Percentiles rank a stretch among this genome's conserved stretches.
These are phyloP conservation scores for Hylaeus anthracinus DNA, from an alignment of 1,140 invertebrate genomes.

Conservation along the genomic window DNA sequence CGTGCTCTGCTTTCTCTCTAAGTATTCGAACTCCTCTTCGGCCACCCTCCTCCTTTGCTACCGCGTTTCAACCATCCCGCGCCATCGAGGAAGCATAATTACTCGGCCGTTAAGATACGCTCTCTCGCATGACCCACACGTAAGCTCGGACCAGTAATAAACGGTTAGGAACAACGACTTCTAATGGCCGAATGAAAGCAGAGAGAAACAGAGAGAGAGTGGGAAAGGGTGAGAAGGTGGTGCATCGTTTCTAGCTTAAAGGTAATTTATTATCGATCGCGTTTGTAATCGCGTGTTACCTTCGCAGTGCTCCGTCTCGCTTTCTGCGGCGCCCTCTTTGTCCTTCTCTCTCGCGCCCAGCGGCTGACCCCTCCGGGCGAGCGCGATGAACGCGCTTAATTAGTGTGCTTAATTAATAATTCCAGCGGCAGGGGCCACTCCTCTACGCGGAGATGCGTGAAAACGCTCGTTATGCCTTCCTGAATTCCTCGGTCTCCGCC, in stretches of 20 bases:
- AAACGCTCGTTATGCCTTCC: constrained; percentile 58
- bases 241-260: constrained; percentile 61
- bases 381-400: constrained; percentile 66
- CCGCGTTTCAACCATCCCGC: not conserved
- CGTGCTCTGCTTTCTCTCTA: constrained; percentile 57
- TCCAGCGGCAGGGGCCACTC: constrained; percentile 50
- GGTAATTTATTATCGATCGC: constrained; percentile 69
- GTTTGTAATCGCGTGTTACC: constrained; percentile 62
- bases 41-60: not conserved
- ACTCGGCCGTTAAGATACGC: constrained; percentile 61
- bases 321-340: constrained; percentile 3
- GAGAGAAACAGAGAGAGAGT: constrained; percentile 9
- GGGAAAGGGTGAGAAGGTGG: constrained; percentile 25
- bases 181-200: constrained; percentile 64
- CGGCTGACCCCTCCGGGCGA: constrained; percentile 61
- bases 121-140: constrained; percentile 45
- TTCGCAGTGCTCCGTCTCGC: constrained; percentile 45
- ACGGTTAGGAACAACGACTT: constrained; percentile 64
- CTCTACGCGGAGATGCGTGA: constrained; percentile 51
- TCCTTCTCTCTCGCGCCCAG: constrained; percentile 41
- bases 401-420: constrained; percentile 67
- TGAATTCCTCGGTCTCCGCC: constrained; percentile 53
- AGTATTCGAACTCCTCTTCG: constrained; percentile 45
- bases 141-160: constrained; percentile 58
- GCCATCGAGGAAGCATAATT: constrained; percentile 57